These are phyloP conservation scores for Gobio occitaniae DNA, from an alignment of 2,797 vertebrate species.

Conservation along the genomic window DNA sequence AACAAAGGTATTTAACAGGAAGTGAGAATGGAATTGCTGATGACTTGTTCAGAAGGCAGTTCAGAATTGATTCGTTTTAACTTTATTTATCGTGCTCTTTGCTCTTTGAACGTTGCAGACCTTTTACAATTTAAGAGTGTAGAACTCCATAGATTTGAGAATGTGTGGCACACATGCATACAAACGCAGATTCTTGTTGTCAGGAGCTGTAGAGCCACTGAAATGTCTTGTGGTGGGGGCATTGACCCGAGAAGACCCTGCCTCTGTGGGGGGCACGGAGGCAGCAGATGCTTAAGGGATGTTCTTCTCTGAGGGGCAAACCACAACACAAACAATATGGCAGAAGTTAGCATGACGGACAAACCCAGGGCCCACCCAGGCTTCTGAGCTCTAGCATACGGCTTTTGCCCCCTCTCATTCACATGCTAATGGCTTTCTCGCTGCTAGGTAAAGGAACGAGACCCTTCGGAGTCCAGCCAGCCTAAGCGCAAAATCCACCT, in stretches of 20 bases:
- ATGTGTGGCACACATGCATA: neutral
- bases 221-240: constrained; percentile 14
- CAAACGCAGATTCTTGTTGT: neutral
- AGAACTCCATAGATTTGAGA: neutral
- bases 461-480: neutral
- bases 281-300: constrained; percentile 35
- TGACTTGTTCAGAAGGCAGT: neutral
- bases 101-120: too few species aligned
- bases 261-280: neutral
- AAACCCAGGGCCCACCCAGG: constrained; percentile 13
- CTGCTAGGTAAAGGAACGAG: neutral
- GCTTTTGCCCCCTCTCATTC: constrained; percentile 19
- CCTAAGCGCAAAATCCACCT: constrained; percentile 27
- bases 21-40: neutral
- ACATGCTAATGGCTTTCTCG: constrained; percentile 36
- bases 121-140: neutral
- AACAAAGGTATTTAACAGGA: neutral
- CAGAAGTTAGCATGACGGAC: constrained; percentile 29
- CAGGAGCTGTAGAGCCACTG: neutral
- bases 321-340: constrained; percentile 43
- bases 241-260: constrained; percentile 49
- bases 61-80: neutral
- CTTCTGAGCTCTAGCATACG: constrained; percentile 4
- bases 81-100: neutral
- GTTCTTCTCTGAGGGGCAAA: constrained; percentile 22